A percentile compares a stretch with the other conserved stretches of the same genome.
These are phyloP conservation scores for Himalopsyche tibetana DNA, from an alignment of 2,888 invertebrate genomes.

Conservation along the genomic window DNA sequence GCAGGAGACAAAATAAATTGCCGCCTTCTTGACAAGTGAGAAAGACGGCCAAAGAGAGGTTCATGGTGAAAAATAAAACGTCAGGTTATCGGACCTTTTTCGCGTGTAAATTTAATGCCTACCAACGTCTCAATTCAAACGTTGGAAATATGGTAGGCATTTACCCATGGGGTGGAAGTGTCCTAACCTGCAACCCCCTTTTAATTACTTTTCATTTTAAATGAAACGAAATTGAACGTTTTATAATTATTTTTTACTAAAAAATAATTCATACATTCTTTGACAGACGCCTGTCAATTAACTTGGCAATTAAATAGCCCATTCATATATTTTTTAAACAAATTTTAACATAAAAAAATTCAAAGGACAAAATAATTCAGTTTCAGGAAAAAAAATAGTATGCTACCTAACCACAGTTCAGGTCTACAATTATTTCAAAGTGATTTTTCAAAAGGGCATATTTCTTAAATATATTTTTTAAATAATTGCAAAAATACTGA, in stretches of 20 bases:
- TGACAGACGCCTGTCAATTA: not conserved
- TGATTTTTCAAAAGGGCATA: no score
- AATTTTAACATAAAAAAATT: no score
- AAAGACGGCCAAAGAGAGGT: slow-evolving; percentile 46
- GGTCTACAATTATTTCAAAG: no score
- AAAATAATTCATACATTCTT: not conserved
- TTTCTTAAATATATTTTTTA: no score
- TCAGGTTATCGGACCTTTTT: slow-evolving; percentile 42
- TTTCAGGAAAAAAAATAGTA: no score
- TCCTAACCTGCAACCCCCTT: not conserved
- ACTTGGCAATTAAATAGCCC: not conserved
- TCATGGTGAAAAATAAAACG: slow-evolving; percentile 57
- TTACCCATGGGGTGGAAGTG: not conserved
- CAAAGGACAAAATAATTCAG: no score
- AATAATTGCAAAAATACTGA: no score
- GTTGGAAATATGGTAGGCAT: not conserved
- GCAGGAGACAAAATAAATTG: slow-evolving; percentile 59
- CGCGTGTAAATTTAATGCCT: slow-evolving; percentile 51
- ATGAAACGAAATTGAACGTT: not conserved
- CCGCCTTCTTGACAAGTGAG: slow-evolving; percentile 55
- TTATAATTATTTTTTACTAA: not conserved
- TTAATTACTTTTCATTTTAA: slow-evolving; percentile 38
- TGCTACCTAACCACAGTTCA: no score
- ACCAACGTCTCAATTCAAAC: slow-evolving; percentile 55
- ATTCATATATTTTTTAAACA: no score